phyloP scores from a whole-genome alignment of 2,113 vertebrate species.

The Ailurus styani region DNA sequence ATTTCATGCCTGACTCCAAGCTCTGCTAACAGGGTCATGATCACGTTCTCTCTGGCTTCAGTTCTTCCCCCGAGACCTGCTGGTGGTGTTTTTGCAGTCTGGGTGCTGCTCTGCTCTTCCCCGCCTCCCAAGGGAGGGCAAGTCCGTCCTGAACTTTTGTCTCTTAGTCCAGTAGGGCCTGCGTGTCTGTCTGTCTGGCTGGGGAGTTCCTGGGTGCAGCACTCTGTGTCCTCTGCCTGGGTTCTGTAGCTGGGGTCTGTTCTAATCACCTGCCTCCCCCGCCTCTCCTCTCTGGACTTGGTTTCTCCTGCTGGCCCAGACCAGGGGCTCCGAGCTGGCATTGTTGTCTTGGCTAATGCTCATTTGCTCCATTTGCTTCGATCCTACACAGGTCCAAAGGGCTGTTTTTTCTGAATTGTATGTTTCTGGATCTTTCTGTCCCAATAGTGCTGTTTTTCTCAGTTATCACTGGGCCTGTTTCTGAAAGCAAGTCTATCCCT shows the following conservation, averaged over 20 bases:
- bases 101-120: neutral
- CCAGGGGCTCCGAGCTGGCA: neutral
- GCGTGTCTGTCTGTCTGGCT: neutral
- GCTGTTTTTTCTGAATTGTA: neutral
- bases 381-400: neutral
- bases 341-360: neutral
- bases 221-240: neutral
- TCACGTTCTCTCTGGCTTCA: neutral
- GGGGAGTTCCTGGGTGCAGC: neutral
- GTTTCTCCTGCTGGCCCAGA: neutral
- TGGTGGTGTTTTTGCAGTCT: neutral
- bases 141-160: neutral
- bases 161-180: neutral
- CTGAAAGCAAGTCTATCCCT: neutral
- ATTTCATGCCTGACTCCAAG: neutral
- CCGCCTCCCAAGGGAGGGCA: neutral
- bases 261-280: neutral
- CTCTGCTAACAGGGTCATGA: neutral
- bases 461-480: neutral
- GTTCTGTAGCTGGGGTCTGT: neutral
- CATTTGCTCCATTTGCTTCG: neutral
- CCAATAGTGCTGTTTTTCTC: neutral
- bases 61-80: neutral
- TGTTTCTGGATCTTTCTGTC: neutral
- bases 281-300: accelerated